Evolutionary conservation across 2,797 vertebrate species (phyloP), one percentile per base, ranked within the genome.

Genomic region (Gymnothorax javanicus): DNA sequence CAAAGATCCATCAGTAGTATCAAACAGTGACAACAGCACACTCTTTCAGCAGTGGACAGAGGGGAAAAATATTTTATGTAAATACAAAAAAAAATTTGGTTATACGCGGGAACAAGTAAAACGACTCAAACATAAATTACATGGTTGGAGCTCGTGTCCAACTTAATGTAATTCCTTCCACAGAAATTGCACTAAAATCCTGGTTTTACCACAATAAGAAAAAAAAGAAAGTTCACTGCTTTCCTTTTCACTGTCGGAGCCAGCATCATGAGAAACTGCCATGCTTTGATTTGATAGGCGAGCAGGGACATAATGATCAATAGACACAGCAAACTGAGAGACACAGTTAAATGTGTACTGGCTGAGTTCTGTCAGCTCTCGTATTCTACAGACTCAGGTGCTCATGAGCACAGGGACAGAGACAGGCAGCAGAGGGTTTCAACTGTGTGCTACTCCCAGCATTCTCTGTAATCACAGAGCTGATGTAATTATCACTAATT

Each of bases 401-500:
- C 54, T 81, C 15, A n/a, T 23, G 56, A n/a, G 77, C 15, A 20
- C 73, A 50, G 33, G 13, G 20, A 17, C 71, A n/a, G 8, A 9
- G 12, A 77, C 20, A 81, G 23, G n/a, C 50, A 23, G 52, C 52
- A 56, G 8, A 23, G 77, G 17, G 23, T 81, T 81, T 81, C n/a
- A 69, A 69, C 13, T n/a, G 7, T 69, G 25, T 23, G 54, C 56
- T n/a, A 23, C 20, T 56, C 52, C 20, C 52, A 54, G 52, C 77
- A 81, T 54, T 77, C 73, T 77, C 73, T 17, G 7, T 23, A 81
- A 81, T 81, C 52, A 81, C 52, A 52, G 50, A 54, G 77, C 56
- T 81, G 20, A 81, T 81, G 50, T 13, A 81, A 81, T 56, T 56
- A 56, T 11, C 56, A 8, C 77, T 56, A 33, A 81, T 81, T 81